Evolutionary conservation across 2,888 invertebrate species (phyloP).

Genomic region (Gerosis bhagava): DNA sequence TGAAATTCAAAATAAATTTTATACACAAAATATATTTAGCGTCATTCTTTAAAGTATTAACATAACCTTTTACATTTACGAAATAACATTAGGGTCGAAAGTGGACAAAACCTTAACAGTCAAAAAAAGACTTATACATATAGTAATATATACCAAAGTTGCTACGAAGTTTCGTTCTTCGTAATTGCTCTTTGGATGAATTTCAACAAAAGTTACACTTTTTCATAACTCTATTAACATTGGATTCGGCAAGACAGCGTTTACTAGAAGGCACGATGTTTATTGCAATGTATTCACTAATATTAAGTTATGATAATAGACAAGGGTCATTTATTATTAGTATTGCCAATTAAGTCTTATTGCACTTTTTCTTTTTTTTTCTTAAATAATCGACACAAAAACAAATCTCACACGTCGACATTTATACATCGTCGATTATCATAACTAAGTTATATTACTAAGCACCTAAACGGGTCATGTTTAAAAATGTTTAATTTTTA

Average conservation of each 20-base stretch:
- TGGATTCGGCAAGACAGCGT: slow-evolving; percentile 61
- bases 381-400: no score
- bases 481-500: no score
- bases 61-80: slow-evolving; percentile 8
- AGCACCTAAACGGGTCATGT: no score
- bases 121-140: slow-evolving; percentile 9
- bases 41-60: slow-evolving; percentile 19
- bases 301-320: no score
- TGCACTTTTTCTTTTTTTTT: slow-evolving; percentile 9
- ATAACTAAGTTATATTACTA: no score
- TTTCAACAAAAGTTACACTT: slow-evolving; percentile 16
- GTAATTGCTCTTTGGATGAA: slow-evolving; percentile 19
- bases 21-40: slow-evolving; percentile 36
- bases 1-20: slow-evolving; percentile 27
- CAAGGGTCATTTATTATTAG: no score
- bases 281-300: slow-evolving; percentile 45
- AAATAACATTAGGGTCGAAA: slow-evolving; percentile 7
- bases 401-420: no score
- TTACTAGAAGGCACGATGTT: slow-evolving; percentile 55
- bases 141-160: slow-evolving; percentile 18
- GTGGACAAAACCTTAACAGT: slow-evolving; percentile 10
- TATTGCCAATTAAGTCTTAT: slow-evolving; percentile 6
- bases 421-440: no score
- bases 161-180: slow-evolving; percentile 1
- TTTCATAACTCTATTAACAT: slow-evolving; percentile 21